Base-by-base conservation (phyloP, 2,888 invertebrate species). In the Bugula neritina region DNA sequence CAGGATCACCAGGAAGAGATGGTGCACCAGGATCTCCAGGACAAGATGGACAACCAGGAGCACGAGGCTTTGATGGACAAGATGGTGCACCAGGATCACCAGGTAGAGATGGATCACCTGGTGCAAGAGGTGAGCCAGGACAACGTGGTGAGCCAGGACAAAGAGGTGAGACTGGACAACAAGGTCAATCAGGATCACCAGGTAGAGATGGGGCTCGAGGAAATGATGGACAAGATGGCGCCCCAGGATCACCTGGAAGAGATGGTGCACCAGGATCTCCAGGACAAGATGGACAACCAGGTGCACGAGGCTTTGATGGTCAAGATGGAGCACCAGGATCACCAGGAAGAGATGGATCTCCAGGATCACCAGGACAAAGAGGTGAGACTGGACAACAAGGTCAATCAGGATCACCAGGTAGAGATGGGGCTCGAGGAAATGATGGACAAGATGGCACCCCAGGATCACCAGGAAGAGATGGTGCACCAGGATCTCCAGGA, bases 401-500 rank as follows among this genome's bases (percentile, higher is more conserved):
- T 25, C 2, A 17, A 2, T 10, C 21, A 25, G 63, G 63, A 63
- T 2, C 2, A 25, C 63, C 63, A 63, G 63, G 63, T 31, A 63
- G 63, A 63, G 63, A 25, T 63, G 63, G 63, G 5, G 34, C 13
- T 17, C 23, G 3, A 17, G 55, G 55, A n/a, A 23, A 55, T 2
- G 5, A n/a, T 63, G 63, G 63, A 25, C 29, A 63, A 63, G 17
- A 21, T 25, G 63, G 63, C 10, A 34, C 27, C 27, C 63, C 63
- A 63, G 55, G 55, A 55, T 27, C 21, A 5, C 63, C 25, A 25
- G 63, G 63, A 31, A 27, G 17, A 31, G 29, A 21, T 27, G 63
- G 63, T 17, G 27, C 29, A 31, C 63, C 63, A 63, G 63, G 73
- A 54, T 27, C 21, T 13, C 71, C 31, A 35, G 72, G 72, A 21